These are phyloP conservation scores for Salarias fasciatus DNA, from an alignment of 2,797 vertebrate species.

Conservation along the genomic window DNA sequence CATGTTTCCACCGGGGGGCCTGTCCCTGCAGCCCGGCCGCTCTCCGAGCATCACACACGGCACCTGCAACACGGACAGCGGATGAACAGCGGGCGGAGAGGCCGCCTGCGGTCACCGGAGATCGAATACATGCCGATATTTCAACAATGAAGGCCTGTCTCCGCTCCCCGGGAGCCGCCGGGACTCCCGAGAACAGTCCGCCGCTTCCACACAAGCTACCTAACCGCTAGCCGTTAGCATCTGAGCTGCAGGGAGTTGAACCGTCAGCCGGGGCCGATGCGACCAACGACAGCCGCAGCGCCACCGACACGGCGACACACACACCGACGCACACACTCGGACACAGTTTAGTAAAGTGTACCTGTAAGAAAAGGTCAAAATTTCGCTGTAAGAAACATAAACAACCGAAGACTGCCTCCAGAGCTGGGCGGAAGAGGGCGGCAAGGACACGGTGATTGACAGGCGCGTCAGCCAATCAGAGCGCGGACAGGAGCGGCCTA, in stretches of 20 bases:
- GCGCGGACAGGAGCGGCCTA: background rate
- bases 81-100: conserved; percentile 27
- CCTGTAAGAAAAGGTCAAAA: conserved; percentile 57
- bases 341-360: conserved; percentile 29
- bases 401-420: conserved; percentile 54
- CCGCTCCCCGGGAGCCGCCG: too few relatives aligned
- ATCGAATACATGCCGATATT: background rate
- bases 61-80: conserved; percentile 54
- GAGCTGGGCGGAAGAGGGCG: conserved; percentile 70
- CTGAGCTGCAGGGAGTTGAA: conserved; percentile 26
- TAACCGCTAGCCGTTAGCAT: conserved; percentile 59
- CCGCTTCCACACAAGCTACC: conserved; percentile 33
- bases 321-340: background rate
- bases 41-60: conserved; percentile 61
- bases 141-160: background rate
- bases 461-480: conserved; percentile 60
- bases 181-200: too few relatives aligned
- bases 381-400: conserved; percentile 42
- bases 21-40: conserved; percentile 51
- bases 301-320: background rate
- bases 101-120: background rate
- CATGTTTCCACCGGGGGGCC: conserved; percentile 70
- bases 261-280: conserved; percentile 7
- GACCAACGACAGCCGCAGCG: conserved; percentile 1
- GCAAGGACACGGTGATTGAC: conserved; percentile 75